These are phyloP conservation scores for Heliornis fulica DNA, from an alignment of 2,113 vertebrate genomes.

Conservation along the genomic window DNA sequence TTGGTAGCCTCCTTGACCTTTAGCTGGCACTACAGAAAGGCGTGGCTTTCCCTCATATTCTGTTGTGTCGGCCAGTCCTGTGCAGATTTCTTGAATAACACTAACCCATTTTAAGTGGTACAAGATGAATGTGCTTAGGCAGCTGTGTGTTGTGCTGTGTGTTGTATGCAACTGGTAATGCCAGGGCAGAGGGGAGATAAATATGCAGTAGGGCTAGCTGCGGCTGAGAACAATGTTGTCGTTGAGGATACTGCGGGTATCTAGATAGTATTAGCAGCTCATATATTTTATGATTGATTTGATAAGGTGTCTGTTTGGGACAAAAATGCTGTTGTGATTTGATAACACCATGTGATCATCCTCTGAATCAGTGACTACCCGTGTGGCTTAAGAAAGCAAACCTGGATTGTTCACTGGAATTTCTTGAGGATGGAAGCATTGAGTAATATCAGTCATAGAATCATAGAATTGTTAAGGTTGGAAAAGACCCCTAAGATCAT, in stretches of 20 bases:
- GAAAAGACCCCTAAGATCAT: too few species aligned
- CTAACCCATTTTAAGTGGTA: fast-evolving
- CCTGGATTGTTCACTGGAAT: neutral
- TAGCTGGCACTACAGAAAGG: neutral
- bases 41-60: fast-evolving
- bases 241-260: neutral
- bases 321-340: neutral
- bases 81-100: fast-evolving
- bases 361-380: neutral
- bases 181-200: neutral
- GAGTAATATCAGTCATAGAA: fast-evolving
- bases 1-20: neutral
- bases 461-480: too few species aligned
- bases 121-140: fast-evolving
- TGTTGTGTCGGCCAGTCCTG: neutral
- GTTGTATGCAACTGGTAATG: neutral
- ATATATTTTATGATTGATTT: neutral
- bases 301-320: neutral
- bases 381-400: neutral
- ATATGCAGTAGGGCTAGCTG: neutral
- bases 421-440: neutral
- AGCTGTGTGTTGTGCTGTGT: neutral
- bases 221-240: neutral
- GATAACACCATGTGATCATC: fast-evolving
- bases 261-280: neutral